These are phyloP conservation scores for Urosaurus nigricauda DNA, from an alignment of 2,797 vertebrate genomes.

Conservation along the genomic window DNA sequence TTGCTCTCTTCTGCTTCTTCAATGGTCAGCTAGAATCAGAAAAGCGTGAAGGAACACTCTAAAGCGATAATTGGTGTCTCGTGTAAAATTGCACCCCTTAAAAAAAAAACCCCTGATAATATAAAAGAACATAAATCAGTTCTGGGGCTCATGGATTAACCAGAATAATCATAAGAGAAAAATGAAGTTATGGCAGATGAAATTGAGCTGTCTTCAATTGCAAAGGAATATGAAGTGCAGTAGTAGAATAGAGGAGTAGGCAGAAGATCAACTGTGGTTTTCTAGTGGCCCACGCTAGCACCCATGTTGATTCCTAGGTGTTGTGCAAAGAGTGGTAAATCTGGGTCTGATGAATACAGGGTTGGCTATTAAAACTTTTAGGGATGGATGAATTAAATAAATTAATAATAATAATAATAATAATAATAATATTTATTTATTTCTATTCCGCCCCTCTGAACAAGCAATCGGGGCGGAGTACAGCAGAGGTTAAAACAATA, in stretches of 20 bases:
- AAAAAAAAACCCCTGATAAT: neutral
- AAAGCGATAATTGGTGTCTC: neutral
- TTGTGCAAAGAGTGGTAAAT: neutral
- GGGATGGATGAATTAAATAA: too few species aligned
- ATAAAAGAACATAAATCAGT: neutral
- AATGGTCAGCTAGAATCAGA: neutral
- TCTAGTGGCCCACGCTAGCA: too few species aligned
- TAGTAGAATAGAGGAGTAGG: neutral
- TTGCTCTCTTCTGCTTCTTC: conserved; percentile 17
- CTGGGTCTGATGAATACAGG: too few species aligned
- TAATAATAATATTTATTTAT: too few species aligned
- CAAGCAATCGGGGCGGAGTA: too few species aligned
- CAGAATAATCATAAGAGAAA: conserved; percentile 33
- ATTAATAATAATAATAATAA: too few species aligned
- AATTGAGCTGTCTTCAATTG: conserved; percentile 26
- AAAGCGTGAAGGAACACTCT: neutral
- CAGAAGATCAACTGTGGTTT: neutral
- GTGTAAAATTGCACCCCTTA: neutral
- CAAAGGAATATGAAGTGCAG: neutral
- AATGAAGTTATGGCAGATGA: neutral
- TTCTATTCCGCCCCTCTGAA: too few species aligned
- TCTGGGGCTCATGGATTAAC: conserved; percentile 36
- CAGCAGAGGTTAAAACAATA: too few species aligned
- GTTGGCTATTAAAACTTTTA: too few species aligned
- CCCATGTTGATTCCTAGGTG: neutral